A percentile compares a stretch with the other conserved stretches of the same genome.
phyloP scores from a whole-genome alignment of 1,140 invertebrate species.

The Hypsibius dujardini region DNA sequence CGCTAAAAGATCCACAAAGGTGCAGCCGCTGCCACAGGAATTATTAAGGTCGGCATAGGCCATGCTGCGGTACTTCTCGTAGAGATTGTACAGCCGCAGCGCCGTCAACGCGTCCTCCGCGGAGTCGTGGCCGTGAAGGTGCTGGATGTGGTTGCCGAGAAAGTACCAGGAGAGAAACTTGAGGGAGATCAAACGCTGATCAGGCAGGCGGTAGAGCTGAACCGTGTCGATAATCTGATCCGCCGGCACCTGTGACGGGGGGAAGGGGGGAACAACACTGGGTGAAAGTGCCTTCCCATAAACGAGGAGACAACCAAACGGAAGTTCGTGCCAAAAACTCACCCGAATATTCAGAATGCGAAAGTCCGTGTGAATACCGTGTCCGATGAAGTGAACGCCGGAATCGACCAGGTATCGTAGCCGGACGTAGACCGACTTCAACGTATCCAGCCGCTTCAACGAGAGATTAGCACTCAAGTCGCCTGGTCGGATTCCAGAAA shows the following conservation, averaged over 20 bases:
- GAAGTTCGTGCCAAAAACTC: neutral
- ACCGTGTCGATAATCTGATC: slow-evolving; percentile 76
- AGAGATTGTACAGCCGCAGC: slow-evolving; percentile 58
- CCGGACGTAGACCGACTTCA: slow-evolving; percentile 75
- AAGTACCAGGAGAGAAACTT: slow-evolving; percentile 80
- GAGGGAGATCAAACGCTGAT: slow-evolving; percentile 71
- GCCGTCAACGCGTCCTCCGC: slow-evolving; percentile 72
- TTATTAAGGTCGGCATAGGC: too few species aligned
- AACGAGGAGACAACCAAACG: too few species aligned
- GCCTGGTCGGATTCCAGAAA: slow-evolving; percentile 74
- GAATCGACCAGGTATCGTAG: slow-evolving; percentile 62
- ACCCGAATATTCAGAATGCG: slow-evolving; percentile 30
- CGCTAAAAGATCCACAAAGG: neutral
- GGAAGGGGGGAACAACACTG: slow-evolving; percentile 21
- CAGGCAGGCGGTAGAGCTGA: slow-evolving; percentile 62
- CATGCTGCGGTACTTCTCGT: slow-evolving; percentile 43
- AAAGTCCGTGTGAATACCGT: slow-evolving; percentile 80
- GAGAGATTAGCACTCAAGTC: slow-evolving; percentile 70
- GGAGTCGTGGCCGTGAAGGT: slow-evolving; percentile 48
- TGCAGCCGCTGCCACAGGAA: neutral
- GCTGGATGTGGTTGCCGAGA: slow-evolving; percentile 43
- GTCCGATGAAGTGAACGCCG: slow-evolving; percentile 72
- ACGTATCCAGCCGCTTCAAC: slow-evolving; percentile 67
- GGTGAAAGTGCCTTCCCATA: too few species aligned
- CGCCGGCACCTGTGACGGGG: slow-evolving; percentile 50